Evolutionary conservation across 2,888 invertebrate species (phyloP).

Genomic region (Halocaridina rubra): DNA sequence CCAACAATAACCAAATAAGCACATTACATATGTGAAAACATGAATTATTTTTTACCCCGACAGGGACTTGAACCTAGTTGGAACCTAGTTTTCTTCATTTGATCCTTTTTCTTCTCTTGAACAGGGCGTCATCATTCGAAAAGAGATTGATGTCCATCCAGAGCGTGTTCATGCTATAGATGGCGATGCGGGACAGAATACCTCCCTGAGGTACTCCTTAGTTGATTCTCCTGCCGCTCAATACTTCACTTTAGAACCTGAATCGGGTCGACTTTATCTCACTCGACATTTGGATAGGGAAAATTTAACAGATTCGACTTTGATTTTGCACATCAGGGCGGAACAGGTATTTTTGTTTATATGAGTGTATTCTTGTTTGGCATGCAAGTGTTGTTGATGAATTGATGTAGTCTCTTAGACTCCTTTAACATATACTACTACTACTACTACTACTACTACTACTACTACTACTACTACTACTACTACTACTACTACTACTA

Average conservation of each 20-base stretch:
- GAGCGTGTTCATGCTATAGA: constrained; percentile 14
- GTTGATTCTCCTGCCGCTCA: constrained; percentile 71
- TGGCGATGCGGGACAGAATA: constrained; percentile 43
- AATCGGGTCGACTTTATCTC: constrained; percentile 81
- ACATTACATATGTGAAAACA: no score
- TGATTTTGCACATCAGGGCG: constrained; percentile 72
- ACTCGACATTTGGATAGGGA: constrained; percentile 87
- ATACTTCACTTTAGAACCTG: constrained; percentile 79
- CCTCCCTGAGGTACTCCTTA: constrained; percentile 39
- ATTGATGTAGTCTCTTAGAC: not conserved
- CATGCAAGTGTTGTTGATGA: not conserved
- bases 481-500: not conserved
- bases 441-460: not conserved
- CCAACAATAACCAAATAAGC: no score
- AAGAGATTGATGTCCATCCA: constrained; percentile 76
- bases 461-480: not conserved
- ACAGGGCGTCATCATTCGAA: constrained; percentile 79
- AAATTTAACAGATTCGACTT: constrained; percentile 67
- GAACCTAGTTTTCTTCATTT: no score
- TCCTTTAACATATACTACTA: not conserved
- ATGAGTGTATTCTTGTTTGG: constrained; percentile 53
- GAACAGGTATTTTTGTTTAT: constrained; percentile 44
- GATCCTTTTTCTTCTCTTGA: no score
- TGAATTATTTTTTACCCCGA: no score
- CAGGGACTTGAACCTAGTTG: no score